Evolutionary conservation across 2,113 vertebrate species (phyloP).

Genomic region (Melierax canorus): DNA sequence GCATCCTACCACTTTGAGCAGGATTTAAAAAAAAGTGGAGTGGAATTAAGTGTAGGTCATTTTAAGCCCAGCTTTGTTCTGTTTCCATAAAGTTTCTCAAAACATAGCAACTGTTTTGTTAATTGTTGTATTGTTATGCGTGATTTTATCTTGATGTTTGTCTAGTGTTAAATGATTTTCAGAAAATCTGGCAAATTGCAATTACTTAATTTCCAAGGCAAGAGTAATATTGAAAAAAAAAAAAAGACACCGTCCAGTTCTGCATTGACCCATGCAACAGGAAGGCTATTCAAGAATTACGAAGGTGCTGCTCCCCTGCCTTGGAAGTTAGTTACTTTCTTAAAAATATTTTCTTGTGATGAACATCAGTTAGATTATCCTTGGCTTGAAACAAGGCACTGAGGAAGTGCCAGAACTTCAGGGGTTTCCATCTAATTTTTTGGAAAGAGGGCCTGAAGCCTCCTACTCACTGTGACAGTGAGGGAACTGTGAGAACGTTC

Average conservation of each 20-base stretch:
- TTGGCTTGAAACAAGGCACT: not conserved
- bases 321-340: not conserved
- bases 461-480: not conserved
- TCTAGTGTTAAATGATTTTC: not conserved
- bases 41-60: not conserved
- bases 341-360: not conserved
- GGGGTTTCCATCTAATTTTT: not conserved
- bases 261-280: not conserved
- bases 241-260: not conserved
- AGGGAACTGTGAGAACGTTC: not conserved
- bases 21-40: not conserved
- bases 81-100: not conserved
- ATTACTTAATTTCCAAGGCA: not conserved
- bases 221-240: not conserved
- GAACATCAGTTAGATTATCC: not conserved
- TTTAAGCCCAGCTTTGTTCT: not conserved
- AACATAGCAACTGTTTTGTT: not conserved
- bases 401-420: not conserved
- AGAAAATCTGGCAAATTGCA: not conserved
- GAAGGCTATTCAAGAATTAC: not conserved
- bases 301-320: not conserved
- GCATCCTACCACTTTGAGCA: not conserved
- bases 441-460: not conserved
- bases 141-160: not conserved
- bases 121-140: not conserved